Evolutionary conservation across 2,888 invertebrate genomes (phyloP).

Genomic region (Drosophila villosipedis): DNA sequence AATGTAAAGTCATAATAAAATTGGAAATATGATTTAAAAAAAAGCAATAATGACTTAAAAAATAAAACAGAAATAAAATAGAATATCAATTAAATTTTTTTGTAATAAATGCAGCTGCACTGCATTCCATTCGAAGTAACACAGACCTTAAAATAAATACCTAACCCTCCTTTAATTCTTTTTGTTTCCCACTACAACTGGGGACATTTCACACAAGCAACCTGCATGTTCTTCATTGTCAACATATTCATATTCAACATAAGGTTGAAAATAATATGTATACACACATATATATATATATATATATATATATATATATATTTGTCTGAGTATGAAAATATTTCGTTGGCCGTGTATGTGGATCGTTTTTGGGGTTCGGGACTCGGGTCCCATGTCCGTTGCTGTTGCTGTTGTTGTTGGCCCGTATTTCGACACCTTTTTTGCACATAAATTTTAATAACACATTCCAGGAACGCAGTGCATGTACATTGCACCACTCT

Average conservation of each 20-base stretch:
- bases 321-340: slow-evolving; percentile 28
- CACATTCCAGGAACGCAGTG: slow-evolving; percentile 64
- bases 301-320: background rate
- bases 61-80: background rate
- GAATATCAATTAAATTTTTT: background rate
- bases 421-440: slow-evolving; percentile 72
- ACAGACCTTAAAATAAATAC: background rate
- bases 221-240: slow-evolving; percentile 8
- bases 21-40: background rate
- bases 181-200: background rate
- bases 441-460: slow-evolving; percentile 76
- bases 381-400: slow-evolving; percentile 42
- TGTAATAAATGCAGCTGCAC: background rate
- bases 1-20: background rate
- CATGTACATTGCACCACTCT: slow-evolving; percentile 65
- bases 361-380: slow-evolving; percentile 28
- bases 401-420: slow-evolving; percentile 39
- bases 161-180: background rate
- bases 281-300: background rate
- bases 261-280: slow-evolving; percentile 7
- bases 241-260: slow-evolving; percentile 16
- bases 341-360: slow-evolving; percentile 34
- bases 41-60: background rate
- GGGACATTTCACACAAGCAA: background rate
- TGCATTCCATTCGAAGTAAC: background rate